phyloP scores from a whole-genome alignment of 2,797 vertebrate species.

The Chelidonichthys spinosus region DNA sequence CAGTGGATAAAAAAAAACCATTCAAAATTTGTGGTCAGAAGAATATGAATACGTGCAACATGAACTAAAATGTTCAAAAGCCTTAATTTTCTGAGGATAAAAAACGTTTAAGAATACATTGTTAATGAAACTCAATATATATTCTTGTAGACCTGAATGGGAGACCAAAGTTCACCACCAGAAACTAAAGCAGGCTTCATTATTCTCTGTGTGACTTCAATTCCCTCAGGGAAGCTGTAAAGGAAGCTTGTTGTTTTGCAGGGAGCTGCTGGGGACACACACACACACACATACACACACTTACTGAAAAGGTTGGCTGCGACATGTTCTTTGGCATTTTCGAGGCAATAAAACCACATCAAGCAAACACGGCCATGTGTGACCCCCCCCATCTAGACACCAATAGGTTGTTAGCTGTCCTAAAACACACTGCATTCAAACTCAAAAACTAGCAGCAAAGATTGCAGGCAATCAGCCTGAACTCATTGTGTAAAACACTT shows the following conservation, averaged over 20 bases:
- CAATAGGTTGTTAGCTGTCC: no score
- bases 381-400: slow-evolving; percentile 18
- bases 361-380: slow-evolving; percentile 54
- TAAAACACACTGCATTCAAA: background rate
- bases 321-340: slow-evolving; percentile 62
- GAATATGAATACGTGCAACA: slow-evolving; percentile 3
- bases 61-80: slow-evolving; percentile 7
- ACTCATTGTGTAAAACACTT: background rate
- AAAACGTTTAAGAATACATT: background rate
- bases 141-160: slow-evolving; percentile 4
- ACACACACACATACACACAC: slow-evolving; percentile 8
- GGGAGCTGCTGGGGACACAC: slow-evolving; percentile 7
- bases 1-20: background rate
- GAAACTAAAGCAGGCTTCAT: slow-evolving; percentile 25
- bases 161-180: slow-evolving; percentile 8
- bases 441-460: background rate
- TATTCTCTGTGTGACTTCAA: slow-evolving; percentile 32
- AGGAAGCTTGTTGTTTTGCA: slow-evolving; percentile 49
- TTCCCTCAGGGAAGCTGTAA: slow-evolving; percentile 30
- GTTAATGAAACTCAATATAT: slow-evolving; percentile 1
- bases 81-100: background rate
- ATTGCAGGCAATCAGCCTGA: no score
- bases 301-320: slow-evolving; percentile 57
- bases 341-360: slow-evolving; percentile 50
- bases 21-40: slow-evolving; percentile 9